A percentile compares a stretch with the other conserved stretches of the same genome.
Conservation (phyloP, 2,888 invertebrate species). For the Elysia crispata region DNA sequence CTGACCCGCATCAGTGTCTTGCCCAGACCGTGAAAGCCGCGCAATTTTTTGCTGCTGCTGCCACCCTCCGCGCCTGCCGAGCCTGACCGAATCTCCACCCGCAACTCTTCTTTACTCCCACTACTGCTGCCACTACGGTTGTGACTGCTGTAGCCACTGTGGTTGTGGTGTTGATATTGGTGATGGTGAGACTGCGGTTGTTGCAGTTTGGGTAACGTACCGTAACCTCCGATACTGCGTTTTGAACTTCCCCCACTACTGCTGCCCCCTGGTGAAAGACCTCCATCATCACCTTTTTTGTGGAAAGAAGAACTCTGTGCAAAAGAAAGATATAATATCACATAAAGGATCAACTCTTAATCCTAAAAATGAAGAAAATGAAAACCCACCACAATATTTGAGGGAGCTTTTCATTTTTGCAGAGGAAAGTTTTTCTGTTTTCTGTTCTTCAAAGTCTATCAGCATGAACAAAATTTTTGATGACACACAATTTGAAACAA, state of each 20-base stretch:
- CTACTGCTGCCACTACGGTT: constrained; percentile 28
- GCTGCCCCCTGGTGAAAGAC: constrained; percentile 82
- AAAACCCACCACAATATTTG: too few species aligned
- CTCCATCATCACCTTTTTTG: constrained; percentile 35
- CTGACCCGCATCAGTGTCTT: constrained; percentile 79
- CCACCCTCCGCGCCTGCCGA: not conserved
- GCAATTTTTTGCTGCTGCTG: constrained; percentile 46
- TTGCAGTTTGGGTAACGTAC: constrained; percentile 71
- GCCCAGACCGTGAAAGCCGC: constrained; percentile 82
- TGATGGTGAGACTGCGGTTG: not conserved
- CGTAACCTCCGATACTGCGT: constrained; percentile 58
- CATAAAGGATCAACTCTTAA: too few species aligned
- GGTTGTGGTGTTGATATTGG: not conserved
- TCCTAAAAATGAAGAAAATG: too few species aligned
- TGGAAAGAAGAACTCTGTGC: constrained; percentile 31
- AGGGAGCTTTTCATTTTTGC: too few species aligned
- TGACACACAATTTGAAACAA: too few species aligned
- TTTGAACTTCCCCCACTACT: constrained; percentile 43
- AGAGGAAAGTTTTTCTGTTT: too few species aligned
- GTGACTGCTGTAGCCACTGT: too few species aligned
- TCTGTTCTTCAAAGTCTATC: too few species aligned
- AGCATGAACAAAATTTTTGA: too few species aligned
- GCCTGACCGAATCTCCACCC: constrained; percentile 55
- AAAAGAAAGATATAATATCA: too few species aligned
- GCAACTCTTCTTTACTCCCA: constrained; percentile 55